These are phyloP conservation scores for Pardalotus punctatus DNA, from an alignment of 2,113 vertebrate genomes.

Conservation along the genomic window DNA sequence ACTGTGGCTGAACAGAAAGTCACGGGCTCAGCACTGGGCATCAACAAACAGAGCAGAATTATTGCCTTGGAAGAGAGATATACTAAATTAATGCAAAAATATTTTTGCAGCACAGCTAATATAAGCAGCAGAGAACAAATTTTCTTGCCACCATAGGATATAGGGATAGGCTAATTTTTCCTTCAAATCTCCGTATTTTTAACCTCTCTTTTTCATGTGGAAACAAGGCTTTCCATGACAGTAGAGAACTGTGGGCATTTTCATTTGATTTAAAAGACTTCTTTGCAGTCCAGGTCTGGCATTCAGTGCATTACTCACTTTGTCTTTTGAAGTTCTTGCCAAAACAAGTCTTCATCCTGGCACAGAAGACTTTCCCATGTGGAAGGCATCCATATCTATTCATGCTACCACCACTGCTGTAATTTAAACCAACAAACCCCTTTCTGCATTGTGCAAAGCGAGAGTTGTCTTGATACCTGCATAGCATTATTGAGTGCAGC, in stretches of 20 bases:
- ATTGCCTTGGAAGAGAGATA: not conserved
- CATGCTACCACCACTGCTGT: not conserved
- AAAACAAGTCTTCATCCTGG: not conserved
- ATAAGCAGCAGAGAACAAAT: not conserved
- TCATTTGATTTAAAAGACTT: not conserved
- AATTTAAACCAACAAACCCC: not conserved
- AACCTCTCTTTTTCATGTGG: not conserved
- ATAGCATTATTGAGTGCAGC: not conserved
- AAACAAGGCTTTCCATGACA: not conserved
- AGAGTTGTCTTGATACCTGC: not conserved
- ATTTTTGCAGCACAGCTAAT: not conserved
- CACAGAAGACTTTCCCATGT: fast-evolving
- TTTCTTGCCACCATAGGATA: not conserved
- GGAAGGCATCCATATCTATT: not conserved
- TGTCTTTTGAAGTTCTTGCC: not conserved
- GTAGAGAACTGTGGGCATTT: not conserved
- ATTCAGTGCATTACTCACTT: not conserved
- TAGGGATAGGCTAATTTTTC: fast-evolving
- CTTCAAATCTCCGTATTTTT: not conserved
- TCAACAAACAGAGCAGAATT: not conserved
- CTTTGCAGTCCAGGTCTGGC: not conserved
- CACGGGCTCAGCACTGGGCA: fast-evolving
- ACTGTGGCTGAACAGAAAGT: not conserved
- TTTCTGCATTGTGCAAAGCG: not conserved
- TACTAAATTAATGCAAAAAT: not conserved